Conservation (phyloP, 2,888 invertebrate genomes). For the Drosophila anomalata region DNA sequence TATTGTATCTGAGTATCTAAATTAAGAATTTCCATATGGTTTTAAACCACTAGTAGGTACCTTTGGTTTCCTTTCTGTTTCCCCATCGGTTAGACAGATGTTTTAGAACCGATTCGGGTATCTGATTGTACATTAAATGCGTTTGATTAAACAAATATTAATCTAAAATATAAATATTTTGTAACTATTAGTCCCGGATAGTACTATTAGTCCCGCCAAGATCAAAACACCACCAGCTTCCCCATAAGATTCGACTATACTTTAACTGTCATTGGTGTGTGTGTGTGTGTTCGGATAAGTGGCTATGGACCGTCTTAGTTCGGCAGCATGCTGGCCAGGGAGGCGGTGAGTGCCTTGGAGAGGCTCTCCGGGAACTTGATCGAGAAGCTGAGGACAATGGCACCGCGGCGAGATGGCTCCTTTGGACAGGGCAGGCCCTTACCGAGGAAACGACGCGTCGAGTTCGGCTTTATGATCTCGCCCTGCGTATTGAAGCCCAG, state of each 20-base stretch:
- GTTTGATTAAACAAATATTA: neutral
- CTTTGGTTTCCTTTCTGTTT: neutral
- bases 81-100: too few species aligned
- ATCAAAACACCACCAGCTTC: neutral
- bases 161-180: neutral
- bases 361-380: slow-evolving; percentile 95
- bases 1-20: slow-evolving; percentile 3
- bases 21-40: neutral
- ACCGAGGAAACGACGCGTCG: slow-evolving; percentile 92
- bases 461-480: slow-evolving; percentile 94
- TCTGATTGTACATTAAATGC: neutral
- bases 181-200: neutral
- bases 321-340: slow-evolving; percentile 92
- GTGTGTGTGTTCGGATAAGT: neutral
- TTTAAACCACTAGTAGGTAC: neutral
- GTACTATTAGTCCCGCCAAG: neutral
- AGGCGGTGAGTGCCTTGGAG: slow-evolving; percentile 91
- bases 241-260: slow-evolving; percentile 4
- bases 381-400: slow-evolving; percentile 96
- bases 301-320: slow-evolving; percentile 49
- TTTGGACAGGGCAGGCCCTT: slow-evolving; percentile 96
- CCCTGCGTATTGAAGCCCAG: slow-evolving; percentile 89
- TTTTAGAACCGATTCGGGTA: neutral
- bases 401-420: slow-evolving; percentile 94
- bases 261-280: neutral